Evolutionary conservation across 1,140 invertebrate species (phyloP), one percentile per base, ranked within the genome.

Genomic region (Drosophila repletoides): DNA sequence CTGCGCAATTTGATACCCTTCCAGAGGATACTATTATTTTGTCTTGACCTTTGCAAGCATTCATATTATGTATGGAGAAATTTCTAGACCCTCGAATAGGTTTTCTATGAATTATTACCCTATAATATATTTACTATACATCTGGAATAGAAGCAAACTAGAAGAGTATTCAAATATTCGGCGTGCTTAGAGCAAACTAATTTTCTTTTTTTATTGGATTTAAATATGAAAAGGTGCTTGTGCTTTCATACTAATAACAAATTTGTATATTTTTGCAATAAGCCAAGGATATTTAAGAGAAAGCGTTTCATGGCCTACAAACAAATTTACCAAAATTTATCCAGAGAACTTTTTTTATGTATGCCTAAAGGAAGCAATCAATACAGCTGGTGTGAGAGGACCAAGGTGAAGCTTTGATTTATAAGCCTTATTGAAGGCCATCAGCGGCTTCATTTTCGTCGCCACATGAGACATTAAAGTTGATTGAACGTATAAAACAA

Each of bases 401-500:
- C 6, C 5, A 29, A 29, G 52, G 26, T n/a, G 24, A 26, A 21
- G 41, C 56, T 61, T 55, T 72, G 69, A 72, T 72, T 72, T 72
- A 72, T 61, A 52, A 60, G 69, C 34, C 61, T 72, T 68, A 68
- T 72, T 60, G 65, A 60, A 56, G 48, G 56, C 43, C 56, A 61
- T 66, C 64, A 61, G 49, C 43, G 49, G 43, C 6, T 28, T 22
- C 17, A n/a, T 36, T 52, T 45, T 29, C 40, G 15, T 31, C 40
- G 12, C 34, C 34, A 2, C 46, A 24, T 34, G 38, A 26, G 14
- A 45, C 64, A 72, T 72, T 72, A 68, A 68, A 72, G 55, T 61
- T 67, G 64, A 72, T 72, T 72, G 55, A 56, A 28, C 7, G 21
- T 0, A 31, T 43, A 7, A 12, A 40, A 14, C 9, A 24, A 60